Conservation (phyloP, 2,113 vertebrate genomes). For the Dromas ardeola region DNA sequence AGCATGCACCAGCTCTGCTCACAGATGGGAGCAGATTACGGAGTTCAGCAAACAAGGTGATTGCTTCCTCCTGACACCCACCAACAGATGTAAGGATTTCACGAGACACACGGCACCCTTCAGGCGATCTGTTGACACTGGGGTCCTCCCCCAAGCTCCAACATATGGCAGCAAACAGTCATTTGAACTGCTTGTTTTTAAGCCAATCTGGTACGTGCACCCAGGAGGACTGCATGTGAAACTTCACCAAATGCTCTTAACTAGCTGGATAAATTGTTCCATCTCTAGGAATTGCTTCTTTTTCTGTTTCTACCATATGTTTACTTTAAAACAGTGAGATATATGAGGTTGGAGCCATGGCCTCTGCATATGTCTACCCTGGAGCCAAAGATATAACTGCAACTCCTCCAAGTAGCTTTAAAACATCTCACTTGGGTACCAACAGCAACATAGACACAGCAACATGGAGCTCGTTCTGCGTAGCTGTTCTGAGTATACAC, state of each 20-base stretch:
- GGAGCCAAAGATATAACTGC: not conserved
- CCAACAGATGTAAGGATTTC: not conserved
- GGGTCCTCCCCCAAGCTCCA: no score
- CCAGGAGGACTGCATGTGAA: not conserved
- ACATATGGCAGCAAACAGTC: not conserved
- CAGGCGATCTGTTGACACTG: accelerated
- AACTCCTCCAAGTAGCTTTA: not conserved
- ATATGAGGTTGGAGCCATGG: not conserved
- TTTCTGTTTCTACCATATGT: not conserved
- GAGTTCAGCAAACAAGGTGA: not conserved
- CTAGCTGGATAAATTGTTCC: not conserved
- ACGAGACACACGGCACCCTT: not conserved
- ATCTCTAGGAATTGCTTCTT: not conserved
- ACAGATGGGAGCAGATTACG: not conserved
- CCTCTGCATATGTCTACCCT: not conserved
- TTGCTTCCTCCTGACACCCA: not conserved
- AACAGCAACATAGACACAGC: not conserved
- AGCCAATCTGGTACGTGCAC: not conserved
- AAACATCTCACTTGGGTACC: not conserved
- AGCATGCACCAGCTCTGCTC: not conserved
- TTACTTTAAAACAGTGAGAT: not conserved
- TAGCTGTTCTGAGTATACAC: not conserved
- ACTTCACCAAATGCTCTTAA: not conserved
- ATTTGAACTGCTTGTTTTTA: not conserved
- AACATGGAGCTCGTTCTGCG: accelerated